These are phyloP conservation scores for Ophonus ardosiacus DNA, from an alignment of 2,888 invertebrate genomes.

Conservation along the genomic window DNA sequence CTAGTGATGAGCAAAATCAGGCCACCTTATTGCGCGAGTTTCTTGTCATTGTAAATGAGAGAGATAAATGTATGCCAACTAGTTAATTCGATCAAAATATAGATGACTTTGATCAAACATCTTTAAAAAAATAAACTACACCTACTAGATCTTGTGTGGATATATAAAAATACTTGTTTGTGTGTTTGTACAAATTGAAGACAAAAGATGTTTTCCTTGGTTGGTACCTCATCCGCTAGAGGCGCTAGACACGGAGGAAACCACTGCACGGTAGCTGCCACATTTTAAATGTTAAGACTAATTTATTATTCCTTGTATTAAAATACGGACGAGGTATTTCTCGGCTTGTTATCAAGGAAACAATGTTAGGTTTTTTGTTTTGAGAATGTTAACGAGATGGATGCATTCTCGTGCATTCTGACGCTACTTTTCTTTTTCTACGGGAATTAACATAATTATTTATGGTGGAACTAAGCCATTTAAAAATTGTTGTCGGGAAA, in stretches of 20 bases:
- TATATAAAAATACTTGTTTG: background rate
- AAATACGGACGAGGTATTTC: conserved; percentile 56
- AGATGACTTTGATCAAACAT: too few species aligned
- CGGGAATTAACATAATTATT: conserved; percentile 61
- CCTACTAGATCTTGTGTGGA: background rate
- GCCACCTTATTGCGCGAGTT: too few species aligned
- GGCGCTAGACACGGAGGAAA: background rate
- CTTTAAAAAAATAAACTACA: too few species aligned
- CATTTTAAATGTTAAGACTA: conserved; percentile 57
- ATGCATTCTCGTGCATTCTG: conserved; percentile 60
- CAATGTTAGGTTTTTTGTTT: conserved; percentile 61
- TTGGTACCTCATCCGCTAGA: background rate
- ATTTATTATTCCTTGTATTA: conserved; percentile 59
- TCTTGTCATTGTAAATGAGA: too few species aligned
- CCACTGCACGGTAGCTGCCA: conserved; percentile 26
- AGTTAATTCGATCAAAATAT: too few species aligned
- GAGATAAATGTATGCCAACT: too few species aligned
- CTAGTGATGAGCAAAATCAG: too few species aligned
- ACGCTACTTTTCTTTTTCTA: conserved; percentile 52
- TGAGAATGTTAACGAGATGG: conserved; percentile 61
- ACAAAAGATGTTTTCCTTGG: background rate
- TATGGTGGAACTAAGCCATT: conserved; percentile 53
- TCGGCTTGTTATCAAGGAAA: conserved; percentile 60
- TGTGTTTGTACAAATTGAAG: background rate
- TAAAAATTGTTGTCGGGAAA: conserved; percentile 34